phyloP scores from a whole-genome alignment of 2,113 vertebrate species.

The Anarhynchus alexandrinus region DNA sequence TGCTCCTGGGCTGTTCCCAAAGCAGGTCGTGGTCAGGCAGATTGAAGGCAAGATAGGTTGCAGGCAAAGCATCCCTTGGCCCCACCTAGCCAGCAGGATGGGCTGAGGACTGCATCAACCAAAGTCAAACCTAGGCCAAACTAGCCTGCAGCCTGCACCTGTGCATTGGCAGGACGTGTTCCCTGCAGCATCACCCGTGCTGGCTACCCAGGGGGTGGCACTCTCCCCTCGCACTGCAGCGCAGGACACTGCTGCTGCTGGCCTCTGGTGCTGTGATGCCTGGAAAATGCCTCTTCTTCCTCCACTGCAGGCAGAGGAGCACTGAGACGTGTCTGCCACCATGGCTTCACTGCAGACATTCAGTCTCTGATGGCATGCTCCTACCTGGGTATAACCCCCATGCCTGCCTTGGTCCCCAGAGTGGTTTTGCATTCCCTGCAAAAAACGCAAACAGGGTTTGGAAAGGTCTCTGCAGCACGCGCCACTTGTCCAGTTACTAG shows the following conservation, averaged over 20 bases:
- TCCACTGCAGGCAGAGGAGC: too few species aligned
- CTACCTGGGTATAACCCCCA: background rate
- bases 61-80: background rate
- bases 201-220: background rate
- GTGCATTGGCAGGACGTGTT: fast-evolving
- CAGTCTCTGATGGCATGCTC: background rate
- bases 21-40: background rate
- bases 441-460: background rate
- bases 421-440: background rate
- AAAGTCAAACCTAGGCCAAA: background rate
- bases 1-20: background rate
- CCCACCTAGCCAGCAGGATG: too few species aligned
- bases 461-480: background rate
- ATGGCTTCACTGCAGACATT: fast-evolving
- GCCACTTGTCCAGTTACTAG: background rate
- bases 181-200: fast-evolving
- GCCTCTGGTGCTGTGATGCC: background rate
- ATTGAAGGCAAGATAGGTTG: background rate
- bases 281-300: background rate
- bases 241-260: background rate
- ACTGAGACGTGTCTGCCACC: background rate
- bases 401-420: fast-evolving
- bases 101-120: background rate
- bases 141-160: background rate
- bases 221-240: background rate